Percentiles rank a stretch among this genome's conserved stretches.
Conservation (phyloP, 92 coral and sea anemone genomes). For the Palythoa grandiflora region DNA sequence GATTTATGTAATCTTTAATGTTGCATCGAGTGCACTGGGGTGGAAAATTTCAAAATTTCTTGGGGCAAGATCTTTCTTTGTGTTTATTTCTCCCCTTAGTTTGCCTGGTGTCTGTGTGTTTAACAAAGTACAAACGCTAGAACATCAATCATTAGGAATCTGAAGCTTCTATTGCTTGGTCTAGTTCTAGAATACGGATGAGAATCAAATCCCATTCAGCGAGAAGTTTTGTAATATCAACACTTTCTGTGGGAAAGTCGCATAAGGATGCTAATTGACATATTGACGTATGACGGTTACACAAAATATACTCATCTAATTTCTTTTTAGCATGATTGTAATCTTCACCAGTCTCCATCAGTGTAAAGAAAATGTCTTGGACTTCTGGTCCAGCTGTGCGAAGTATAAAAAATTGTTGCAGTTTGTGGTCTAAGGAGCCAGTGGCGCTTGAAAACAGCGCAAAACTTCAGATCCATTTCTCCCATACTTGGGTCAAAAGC, state of each 20-base stretch:
- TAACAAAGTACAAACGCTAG: too few relatives aligned
- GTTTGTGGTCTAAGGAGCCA: conserved; percentile 31
- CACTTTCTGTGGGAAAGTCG: conserved; percentile 30
- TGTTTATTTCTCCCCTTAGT: too few relatives aligned
- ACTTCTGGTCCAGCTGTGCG: conserved; percentile 27
- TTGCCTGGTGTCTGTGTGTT: too few relatives aligned
- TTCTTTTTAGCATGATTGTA: conserved; percentile 8
- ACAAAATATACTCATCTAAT: conserved; percentile 10
- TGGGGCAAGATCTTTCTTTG: too few relatives aligned
- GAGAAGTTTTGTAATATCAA: too few relatives aligned
- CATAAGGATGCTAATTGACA: conserved; percentile 27
- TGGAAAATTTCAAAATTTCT: too few relatives aligned
- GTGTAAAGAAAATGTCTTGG: neutral
- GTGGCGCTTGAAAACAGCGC: conserved; percentile 40
- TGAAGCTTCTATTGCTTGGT: too few relatives aligned
- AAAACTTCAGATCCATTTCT: conserved; percentile 42
- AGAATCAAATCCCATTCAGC: too few relatives aligned
- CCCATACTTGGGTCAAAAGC: conserved; percentile 15
- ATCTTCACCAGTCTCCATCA: conserved; percentile 13
- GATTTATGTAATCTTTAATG: too few relatives aligned
- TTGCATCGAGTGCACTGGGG: too few relatives aligned
- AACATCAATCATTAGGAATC: too few relatives aligned
- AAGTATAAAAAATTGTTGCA: conserved; percentile 27
- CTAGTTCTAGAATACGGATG: too few relatives aligned
- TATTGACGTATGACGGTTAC: conserved; percentile 30